Evolutionary conservation across 2,797 vertebrate species (phyloP).

Genomic region (Pristis pectinata): DNA sequence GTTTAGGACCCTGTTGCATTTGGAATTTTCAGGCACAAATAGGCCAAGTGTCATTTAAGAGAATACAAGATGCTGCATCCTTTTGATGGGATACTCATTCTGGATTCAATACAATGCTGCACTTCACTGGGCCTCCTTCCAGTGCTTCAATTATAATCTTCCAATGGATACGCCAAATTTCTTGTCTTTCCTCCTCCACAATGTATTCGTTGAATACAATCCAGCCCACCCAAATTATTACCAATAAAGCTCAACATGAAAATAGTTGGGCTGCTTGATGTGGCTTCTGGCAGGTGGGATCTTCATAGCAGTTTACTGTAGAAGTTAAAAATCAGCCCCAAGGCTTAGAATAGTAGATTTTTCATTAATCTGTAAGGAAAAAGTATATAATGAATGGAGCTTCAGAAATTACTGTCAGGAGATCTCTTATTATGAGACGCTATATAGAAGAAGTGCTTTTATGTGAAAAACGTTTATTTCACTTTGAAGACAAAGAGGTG

Average conservation of each 20-base stretch:
- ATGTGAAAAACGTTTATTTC: not conserved
- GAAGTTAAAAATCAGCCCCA: not conserved
- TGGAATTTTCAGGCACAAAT: not conserved
- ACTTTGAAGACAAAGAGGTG: not conserved
- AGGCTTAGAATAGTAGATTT: not conserved
- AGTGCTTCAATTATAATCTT: not conserved
- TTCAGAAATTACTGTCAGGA: not conserved
- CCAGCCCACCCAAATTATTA: not conserved
- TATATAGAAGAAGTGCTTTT: not conserved
- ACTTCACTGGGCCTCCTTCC: not conserved
- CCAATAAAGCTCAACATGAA: not conserved
- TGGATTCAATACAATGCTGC: not conserved
- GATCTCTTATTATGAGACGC: not conserved
- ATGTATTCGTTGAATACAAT: not conserved
- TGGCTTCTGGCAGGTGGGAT: not conserved
- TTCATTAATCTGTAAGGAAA: not conserved
- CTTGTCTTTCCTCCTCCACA: too few relatives aligned
- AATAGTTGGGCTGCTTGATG: not conserved
- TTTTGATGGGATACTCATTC: not conserved
- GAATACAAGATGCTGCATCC: not conserved
- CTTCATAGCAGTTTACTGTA: not conserved
- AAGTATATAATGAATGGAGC: not conserved
- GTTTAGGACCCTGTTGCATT: not conserved
- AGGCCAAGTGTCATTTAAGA: not conserved
- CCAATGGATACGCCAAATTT: not conserved